Percentiles rank a stretch among this genome's conserved stretches.
Evolutionary conservation across 2,113 vertebrate species (phyloP).

Genomic region (human (Homo sapiens)): DNA sequence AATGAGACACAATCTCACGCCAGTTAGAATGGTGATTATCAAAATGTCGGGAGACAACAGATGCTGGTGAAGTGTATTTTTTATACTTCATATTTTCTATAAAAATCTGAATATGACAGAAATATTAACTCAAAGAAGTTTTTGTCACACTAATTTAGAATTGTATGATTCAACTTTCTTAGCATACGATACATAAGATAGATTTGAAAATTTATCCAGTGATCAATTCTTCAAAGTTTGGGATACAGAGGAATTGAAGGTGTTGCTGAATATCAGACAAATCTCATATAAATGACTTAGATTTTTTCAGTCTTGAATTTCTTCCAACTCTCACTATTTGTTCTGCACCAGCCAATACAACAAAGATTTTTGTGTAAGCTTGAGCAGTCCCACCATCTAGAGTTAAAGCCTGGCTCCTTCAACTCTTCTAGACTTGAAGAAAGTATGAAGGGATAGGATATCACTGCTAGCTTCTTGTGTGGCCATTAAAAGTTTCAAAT

Average conservation of each 20-base stretch:
- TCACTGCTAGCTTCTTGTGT: background rate
- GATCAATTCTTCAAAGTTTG: background rate
- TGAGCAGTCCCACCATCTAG: background rate
- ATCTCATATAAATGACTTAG: background rate
- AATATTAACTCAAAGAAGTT: background rate
- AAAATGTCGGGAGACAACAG: too few relatives aligned
- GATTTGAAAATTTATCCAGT: background rate
- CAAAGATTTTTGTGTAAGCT: background rate
- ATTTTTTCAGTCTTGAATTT: background rate
- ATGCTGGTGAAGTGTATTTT: background rate
- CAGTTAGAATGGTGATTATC: too few relatives aligned
- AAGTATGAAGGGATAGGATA: background rate
- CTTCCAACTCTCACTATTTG: background rate
- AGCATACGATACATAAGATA: background rate
- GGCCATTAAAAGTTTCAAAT: background rate
- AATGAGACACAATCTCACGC: too few relatives aligned
- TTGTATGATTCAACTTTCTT: background rate
- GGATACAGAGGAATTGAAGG: background rate
- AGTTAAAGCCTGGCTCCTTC: background rate
- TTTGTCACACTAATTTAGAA: background rate
- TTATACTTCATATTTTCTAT: background rate
- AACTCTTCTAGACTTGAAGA: background rate
- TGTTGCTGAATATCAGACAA: background rate
- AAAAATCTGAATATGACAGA: background rate
- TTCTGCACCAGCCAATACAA: background rate